A percentile compares a stretch with the other conserved stretches of the same genome.
phyloP scores from a whole-genome alignment of 2,113 vertebrate genomes.

The Myiozetetes cayanensis region DNA sequence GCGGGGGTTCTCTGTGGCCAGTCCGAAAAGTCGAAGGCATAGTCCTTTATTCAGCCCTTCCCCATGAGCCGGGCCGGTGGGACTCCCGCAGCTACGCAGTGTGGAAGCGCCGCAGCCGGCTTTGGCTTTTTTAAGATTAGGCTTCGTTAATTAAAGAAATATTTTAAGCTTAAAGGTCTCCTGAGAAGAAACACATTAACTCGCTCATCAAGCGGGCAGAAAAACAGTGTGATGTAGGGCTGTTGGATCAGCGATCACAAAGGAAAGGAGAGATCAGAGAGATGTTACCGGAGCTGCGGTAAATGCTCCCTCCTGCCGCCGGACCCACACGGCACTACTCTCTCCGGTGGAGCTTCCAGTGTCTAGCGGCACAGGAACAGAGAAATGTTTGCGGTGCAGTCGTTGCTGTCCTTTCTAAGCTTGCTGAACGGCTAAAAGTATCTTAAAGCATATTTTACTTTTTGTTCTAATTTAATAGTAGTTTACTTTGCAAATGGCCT shows the following conservation, averaged over 20 bases:
- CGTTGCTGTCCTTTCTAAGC: not conserved
- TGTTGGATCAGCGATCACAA: not conserved
- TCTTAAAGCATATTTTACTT: not conserved
- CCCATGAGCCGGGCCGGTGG: not conserved
- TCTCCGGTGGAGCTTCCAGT: not conserved
- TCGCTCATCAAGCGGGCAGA: not conserved
- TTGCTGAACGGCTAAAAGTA: not conserved
- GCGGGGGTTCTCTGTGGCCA: not conserved
- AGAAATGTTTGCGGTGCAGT: not conserved
- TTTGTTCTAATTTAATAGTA: not conserved
- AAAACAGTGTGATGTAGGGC: not conserved
- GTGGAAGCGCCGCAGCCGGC: not conserved
- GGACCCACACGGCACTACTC: not conserved
- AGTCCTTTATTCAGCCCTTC: not conserved
- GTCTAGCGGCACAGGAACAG: not conserved
- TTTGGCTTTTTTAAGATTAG: not conserved
- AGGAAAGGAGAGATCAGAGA: not conserved
- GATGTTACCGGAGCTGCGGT: not conserved
- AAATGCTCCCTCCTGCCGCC: not conserved
- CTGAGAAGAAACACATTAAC: slow-evolving; percentile 29
- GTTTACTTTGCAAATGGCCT: not conserved
- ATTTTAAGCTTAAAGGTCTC: slow-evolving; percentile 46
- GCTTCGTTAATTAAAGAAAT: slow-evolving; percentile 20
- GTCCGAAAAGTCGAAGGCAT: not conserved
- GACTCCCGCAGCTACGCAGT: not conserved